Evolutionary conservation across 2,888 invertebrate genomes (phyloP).

Genomic region (Glyphotaelius pellucidus): DNA sequence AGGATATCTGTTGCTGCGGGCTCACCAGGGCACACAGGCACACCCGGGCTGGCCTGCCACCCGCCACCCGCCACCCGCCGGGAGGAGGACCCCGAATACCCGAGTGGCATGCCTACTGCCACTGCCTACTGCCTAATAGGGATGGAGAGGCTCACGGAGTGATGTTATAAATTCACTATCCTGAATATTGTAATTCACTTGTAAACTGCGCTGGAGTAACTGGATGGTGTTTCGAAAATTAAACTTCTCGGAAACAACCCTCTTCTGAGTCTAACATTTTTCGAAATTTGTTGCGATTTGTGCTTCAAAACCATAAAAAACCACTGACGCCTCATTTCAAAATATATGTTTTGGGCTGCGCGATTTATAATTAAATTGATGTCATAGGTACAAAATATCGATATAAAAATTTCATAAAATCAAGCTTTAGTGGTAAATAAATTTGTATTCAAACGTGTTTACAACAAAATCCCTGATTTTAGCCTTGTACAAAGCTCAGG

Average conservation of each 20-base stretch:
- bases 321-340: background rate
- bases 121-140: background rate
- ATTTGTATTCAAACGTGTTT: background rate
- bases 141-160: background rate
- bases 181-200: background rate
- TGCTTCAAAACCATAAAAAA: background rate
- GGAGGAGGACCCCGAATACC: background rate
- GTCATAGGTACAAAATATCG: background rate
- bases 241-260: background rate
- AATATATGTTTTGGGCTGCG: background rate
- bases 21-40: background rate
- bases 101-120: background rate
- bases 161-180: background rate
- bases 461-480: background rate
- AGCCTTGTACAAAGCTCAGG: background rate
- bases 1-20: conserved; percentile 53
- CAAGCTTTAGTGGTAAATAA: background rate
- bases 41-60: background rate
- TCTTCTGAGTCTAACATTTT: background rate
- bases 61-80: background rate
- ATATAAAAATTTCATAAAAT: too few species aligned
- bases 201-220: background rate
- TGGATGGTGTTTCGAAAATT: background rate
- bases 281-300: background rate
- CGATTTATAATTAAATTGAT: background rate